Percentiles rank a stretch among this genome's conserved stretches.
Conservation (phyloP, 2,888 invertebrate genomes). For the Lordiphosa fenestrarum region DNA sequence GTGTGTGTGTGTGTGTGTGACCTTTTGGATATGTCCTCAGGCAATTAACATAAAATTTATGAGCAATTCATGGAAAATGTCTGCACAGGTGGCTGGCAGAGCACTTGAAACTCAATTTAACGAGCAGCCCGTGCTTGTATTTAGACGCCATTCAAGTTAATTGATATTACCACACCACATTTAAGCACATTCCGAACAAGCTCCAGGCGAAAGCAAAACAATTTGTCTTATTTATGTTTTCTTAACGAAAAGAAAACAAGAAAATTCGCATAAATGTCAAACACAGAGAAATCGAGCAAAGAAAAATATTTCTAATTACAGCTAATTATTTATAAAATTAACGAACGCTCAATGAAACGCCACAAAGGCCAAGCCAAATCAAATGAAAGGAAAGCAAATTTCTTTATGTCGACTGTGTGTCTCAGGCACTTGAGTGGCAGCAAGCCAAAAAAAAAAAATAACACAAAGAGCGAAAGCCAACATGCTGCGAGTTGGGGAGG, state of each 20-base stretch:
- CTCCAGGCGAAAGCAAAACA: constrained; percentile 4
- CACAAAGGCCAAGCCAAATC: constrained; percentile 35
- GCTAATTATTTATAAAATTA: constrained; percentile 57
- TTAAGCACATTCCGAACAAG: not conserved
- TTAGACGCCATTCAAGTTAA: constrained; percentile 53
- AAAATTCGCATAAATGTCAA: constrained; percentile 21
- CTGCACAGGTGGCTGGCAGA: constrained; percentile 40
- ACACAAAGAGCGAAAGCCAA: constrained; percentile 6
- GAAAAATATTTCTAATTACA: constrained; percentile 44
- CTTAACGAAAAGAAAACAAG: constrained; percentile 6
- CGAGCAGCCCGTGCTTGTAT: constrained; percentile 28
- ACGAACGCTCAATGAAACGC: constrained; percentile 29
- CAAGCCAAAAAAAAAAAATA: constrained; percentile 4
- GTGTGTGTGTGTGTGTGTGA: not conserved
- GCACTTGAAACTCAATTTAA: constrained; percentile 39
- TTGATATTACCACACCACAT: constrained; percentile 45
- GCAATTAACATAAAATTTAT: constrained; percentile 67
- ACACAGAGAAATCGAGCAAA: constrained; percentile 10
- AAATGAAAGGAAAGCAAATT: constrained; percentile 7
- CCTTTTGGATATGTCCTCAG: constrained; percentile 27
- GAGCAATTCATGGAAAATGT: constrained; percentile 50
- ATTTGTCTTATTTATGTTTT: constrained; percentile 1
- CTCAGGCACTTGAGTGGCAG: not conserved
- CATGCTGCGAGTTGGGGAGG: no score
- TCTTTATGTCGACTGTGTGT: no score